Evolutionary conservation across 2,888 invertebrate genomes (phyloP), one percentile per base, ranked within the genome.

Genomic region (Camptogramma bilineatum): DNA sequence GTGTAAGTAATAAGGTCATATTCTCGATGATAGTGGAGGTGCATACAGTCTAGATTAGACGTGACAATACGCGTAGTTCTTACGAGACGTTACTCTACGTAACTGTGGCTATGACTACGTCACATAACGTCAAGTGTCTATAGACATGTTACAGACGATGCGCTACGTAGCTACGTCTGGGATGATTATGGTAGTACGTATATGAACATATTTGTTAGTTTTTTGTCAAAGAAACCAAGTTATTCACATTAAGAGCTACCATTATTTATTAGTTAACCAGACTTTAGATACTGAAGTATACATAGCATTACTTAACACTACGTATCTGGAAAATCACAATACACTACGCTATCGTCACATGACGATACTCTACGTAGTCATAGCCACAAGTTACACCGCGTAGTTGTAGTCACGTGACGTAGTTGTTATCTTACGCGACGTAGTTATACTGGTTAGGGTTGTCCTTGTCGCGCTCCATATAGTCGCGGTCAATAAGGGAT

Each of bases 371-470:
- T 34, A 56, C 47, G n/a, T 44, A 42, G 18, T 16, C 16, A n/a
- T 13, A 60, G 48, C 42, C 28, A 48, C 51, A 5, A 31, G 34
- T 34, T 17, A 53, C 47, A 17, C 13, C 21, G 47, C 46, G 58
- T 52, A 52, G 52, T 31, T 21, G 46, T 8, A 21, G 28, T 57
- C 7, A 53, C 60, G 54, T 51, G 62, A 39, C 66, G 72, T 50
- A 58, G 52, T 58, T 28, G 10, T 18, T 10, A 52, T 50, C 59
- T 95, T 98, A 99, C 84, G 99, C 99, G 84, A 99, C 99, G 90
- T 99, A 99, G 93, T 99, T 98, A 94, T 99, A 99, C 90, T 97
- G 97, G 91, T 99, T 99, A 71, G 98, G 96, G 93, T 99, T 99
- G 91, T 99, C 98, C 90, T 98, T 98, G 90, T 99, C 99, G 52